These are phyloP conservation scores for Pipra filicauda DNA, from an alignment of 2,113 vertebrate genomes.

Conservation along the genomic window DNA sequence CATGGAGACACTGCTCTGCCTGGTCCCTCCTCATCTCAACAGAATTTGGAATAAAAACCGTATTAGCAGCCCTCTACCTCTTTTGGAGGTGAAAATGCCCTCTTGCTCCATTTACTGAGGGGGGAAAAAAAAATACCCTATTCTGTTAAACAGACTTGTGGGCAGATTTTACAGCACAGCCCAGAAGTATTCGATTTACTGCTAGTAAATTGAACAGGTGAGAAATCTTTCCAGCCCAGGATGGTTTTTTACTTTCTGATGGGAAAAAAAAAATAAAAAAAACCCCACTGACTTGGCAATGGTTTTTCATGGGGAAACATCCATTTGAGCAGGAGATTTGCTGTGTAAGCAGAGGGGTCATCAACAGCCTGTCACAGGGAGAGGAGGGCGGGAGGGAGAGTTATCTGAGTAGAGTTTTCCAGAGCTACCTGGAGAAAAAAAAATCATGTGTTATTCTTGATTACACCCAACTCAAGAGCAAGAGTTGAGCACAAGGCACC, in stretches of 20 bases:
- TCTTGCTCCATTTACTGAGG: not conserved
- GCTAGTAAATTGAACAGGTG: not conserved
- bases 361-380: accelerated
- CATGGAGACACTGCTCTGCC: not conserved
- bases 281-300: not conserved
- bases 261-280: too few relatives aligned
- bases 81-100: not conserved
- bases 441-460: not conserved
- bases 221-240: not conserved
- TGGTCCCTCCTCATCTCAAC: not conserved
- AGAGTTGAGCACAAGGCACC: not conserved
- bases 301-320: not conserved
- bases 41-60: not conserved
- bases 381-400: not conserved
- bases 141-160: not conserved
- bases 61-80: not conserved
- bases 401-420: not conserved
- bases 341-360: accelerated
- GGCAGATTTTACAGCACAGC: not conserved
- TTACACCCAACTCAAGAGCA: not conserved
- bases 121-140: not conserved
- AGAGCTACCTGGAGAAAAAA: not conserved
- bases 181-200: not conserved
- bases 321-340: accelerated
- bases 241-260: not conserved